Conservation (phyloP, 2,888 invertebrate species). For the Petrophora chlorosata region DNA sequence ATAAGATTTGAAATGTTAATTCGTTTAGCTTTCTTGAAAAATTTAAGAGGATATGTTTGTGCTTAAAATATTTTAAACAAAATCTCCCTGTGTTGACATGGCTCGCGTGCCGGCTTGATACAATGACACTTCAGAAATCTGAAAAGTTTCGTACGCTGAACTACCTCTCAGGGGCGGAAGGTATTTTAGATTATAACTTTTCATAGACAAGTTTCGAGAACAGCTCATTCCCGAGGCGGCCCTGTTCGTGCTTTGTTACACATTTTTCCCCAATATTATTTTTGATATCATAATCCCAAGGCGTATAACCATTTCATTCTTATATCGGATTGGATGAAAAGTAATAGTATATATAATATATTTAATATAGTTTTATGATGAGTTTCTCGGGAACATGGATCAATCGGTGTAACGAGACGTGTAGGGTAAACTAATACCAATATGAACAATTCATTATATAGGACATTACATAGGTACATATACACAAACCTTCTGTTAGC, state of each 20-base stretch:
- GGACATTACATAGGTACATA: too few species aligned
- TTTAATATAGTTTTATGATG: too few species aligned
- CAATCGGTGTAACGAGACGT: too few species aligned
- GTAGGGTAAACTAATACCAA: too few species aligned
- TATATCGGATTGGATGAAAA: not conserved
- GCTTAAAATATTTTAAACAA: conserved; percentile 38
- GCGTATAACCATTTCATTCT: not conserved
- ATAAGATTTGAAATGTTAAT: conserved; percentile 39
- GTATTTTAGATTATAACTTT: conserved; percentile 46
- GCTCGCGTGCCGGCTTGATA: conserved; percentile 40
- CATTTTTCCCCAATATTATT: conserved; percentile 10
- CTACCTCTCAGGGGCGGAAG: conserved; percentile 37
- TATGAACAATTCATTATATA: too few species aligned
- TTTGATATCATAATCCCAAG: not conserved
- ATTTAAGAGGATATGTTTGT: not conserved
- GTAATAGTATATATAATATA: too few species aligned
- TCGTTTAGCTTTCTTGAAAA: conserved; percentile 7
- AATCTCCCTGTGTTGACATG: conserved; percentile 39
- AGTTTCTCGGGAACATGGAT: too few species aligned
- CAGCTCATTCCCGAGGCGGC: conserved; percentile 25
- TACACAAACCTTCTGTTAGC: too few species aligned
- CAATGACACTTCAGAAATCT: conserved; percentile 52
- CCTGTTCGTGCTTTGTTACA: conserved; percentile 7
- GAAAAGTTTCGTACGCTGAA: conserved; percentile 48
- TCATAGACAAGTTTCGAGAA: conserved; percentile 38